These are phyloP conservation scores for Nothobranchius furzeri DNA, from an alignment of 2,113 vertebrate genomes.

Conservation along the genomic window DNA sequence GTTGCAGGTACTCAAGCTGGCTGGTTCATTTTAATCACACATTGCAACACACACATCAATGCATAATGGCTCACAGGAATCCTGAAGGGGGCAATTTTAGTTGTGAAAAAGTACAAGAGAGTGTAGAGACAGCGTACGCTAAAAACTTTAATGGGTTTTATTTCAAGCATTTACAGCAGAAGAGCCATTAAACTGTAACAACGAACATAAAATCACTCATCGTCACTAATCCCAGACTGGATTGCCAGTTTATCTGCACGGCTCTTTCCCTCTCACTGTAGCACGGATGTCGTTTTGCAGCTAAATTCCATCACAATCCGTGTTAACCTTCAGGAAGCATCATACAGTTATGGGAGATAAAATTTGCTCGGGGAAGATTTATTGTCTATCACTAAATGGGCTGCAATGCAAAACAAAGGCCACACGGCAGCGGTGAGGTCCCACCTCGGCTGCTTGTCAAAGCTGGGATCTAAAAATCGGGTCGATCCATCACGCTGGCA, in stretches of 20 bases:
- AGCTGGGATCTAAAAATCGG: conserved; percentile 77
- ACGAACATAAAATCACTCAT: conserved; percentile 72
- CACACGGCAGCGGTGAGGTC: conserved; percentile 50
- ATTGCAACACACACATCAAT: not conserved
- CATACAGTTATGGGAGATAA: conserved; percentile 71
- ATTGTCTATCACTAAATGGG: conserved; percentile 77
- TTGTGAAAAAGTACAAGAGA: conserved; percentile 55
- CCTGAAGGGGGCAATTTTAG: conserved; percentile 66
- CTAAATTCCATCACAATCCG: conserved; percentile 63
- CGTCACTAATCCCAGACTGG: conserved; percentile 61
- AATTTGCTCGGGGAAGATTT: conserved; percentile 82
- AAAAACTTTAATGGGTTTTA: conserved; percentile 74
- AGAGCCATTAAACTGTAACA: conserved; percentile 73
- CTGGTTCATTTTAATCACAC: conserved; percentile 53
- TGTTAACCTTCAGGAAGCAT: conserved; percentile 81
- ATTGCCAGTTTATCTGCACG: conserved; percentile 58
- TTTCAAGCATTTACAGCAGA: conserved; percentile 67
- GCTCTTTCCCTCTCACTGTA: conserved; percentile 33
- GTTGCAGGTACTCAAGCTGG: conserved; percentile 66
- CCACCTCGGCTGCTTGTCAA: conserved; percentile 73
- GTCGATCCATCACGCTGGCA: conserved; percentile 81
- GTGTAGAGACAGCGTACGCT: conserved; percentile 54
- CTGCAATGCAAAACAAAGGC: conserved; percentile 76
- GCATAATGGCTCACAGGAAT: conserved; percentile 51
- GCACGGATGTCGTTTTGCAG: conserved; percentile 44